These are phyloP conservation scores for Plebejus melissa DNA, from an alignment of 2,888 invertebrate species.

Conservation along the genomic window DNA sequence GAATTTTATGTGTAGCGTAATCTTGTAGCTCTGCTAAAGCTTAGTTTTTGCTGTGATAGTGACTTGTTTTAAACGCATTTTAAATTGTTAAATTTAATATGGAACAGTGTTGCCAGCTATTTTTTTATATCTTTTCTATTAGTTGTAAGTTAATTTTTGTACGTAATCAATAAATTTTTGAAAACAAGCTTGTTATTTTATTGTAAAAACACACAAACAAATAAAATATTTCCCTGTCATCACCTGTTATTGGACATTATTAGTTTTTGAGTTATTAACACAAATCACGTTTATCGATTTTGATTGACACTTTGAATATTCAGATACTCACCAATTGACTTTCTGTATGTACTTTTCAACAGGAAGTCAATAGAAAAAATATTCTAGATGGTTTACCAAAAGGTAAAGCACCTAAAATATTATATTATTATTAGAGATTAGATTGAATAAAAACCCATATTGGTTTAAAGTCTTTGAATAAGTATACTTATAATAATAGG, in stretches of 20 bases:
- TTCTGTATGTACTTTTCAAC: slow-evolving; percentile 34
- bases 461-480: not conserved
- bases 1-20: slow-evolving; percentile 6
- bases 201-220: slow-evolving; percentile 44
- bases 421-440: not conserved
- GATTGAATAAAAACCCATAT: slow-evolving; percentile 5
- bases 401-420: slow-evolving; percentile 15
- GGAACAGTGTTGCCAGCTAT: slow-evolving; percentile 51
- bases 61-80: slow-evolving; percentile 24
- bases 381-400: slow-evolving; percentile 18
- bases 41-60: slow-evolving; percentile 28
- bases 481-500: not conserved
- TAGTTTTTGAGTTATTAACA: slow-evolving; percentile 66
- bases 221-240: slow-evolving; percentile 41
- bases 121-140: slow-evolving; percentile 44
- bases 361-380: slow-evolving; percentile 33
- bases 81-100: slow-evolving; percentile 27
- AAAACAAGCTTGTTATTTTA: slow-evolving; percentile 57
- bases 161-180: slow-evolving; percentile 52
- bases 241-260: slow-evolving; percentile 48
- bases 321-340: slow-evolving; percentile 35
- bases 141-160: slow-evolving; percentile 54
- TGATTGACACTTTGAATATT: slow-evolving; percentile 75
- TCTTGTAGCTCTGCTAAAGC: slow-evolving; percentile 19
- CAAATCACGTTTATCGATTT: slow-evolving; percentile 48